Evolutionary conservation across 2,797 vertebrate genomes (phyloP), one percentile per base, ranked within the genome.

Genomic region (Buceros bicornis): DNA sequence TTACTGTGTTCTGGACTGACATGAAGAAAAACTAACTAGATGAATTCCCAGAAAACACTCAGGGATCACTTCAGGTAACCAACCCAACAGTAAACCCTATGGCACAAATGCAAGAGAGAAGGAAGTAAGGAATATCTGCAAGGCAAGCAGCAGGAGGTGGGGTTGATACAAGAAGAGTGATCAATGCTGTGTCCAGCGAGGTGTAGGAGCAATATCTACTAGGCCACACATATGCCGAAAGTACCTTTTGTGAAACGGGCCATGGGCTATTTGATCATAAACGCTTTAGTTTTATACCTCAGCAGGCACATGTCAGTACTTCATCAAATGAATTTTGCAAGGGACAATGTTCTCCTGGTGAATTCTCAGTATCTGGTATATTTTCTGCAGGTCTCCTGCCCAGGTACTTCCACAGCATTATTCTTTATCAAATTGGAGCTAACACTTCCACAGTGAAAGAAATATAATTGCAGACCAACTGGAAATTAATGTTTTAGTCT

Each of bases 401-500:
- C 74, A 93, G 83, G 83, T 95, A 77, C 90, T 96, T 91, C 94
- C 56, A 73, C 60, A 87, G 85, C 94, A 95, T 77, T 91, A 82
- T 94, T 95, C 91, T 90, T 95, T 89, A 95, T 93, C 90, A 89
- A 96, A 66, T 90, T 73, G 90, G 67, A 71, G 77, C 78, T 95
- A 91, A 89, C 70, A 77, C 64, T 90, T 90, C 64, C 58, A 65
- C 64, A 58, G 53, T 67, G 88, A 87, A 94, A 93, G 88, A 82
- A 95, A 94, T 85, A 92, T 95, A 96, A 94, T 95, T 92, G 81
- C 83, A 87, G 90, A 90, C 71, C 86, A 93, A 86, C 73, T 94
- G 90, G 93, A 96, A 95, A 96, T 94, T 95, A 95, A 95, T 95
- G 91, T 95, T 95, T 89, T 71, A 95, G 86, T 89, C 90, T 87